phyloP scores from a whole-genome alignment of 2,113 vertebrate genomes.

The Polyodon spathula region DNA sequence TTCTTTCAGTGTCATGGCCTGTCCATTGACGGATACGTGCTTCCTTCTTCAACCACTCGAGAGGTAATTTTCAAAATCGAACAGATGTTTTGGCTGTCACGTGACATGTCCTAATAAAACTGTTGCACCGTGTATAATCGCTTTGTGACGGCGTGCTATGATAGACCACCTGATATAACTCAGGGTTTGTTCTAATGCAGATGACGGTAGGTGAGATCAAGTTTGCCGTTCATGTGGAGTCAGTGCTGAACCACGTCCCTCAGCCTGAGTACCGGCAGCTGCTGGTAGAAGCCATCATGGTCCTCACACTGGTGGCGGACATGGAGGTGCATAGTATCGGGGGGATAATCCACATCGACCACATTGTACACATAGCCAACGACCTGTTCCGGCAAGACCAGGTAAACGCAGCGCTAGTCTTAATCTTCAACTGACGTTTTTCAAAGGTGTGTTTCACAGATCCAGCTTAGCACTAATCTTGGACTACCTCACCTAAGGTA shows the following conservation, averaged over 20 bases:
- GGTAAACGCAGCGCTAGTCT: conserved; percentile 47
- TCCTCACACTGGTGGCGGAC: conserved; percentile 61
- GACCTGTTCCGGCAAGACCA: conserved; percentile 86
- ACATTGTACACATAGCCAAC: conserved; percentile 81
- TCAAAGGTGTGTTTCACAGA: neutral
- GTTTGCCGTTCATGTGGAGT: conserved; percentile 80
- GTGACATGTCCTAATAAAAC: conserved; percentile 28
- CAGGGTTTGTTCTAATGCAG: conserved; percentile 40
- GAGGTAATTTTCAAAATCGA: conserved; percentile 57
- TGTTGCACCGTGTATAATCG: too few species aligned
- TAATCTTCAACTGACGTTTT: neutral
- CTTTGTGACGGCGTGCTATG: too few species aligned
- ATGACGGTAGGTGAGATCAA: conserved; percentile 95
- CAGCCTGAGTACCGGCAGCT: conserved; percentile 71
- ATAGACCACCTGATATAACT: too few species aligned
- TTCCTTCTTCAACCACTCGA: conserved; percentile 90
- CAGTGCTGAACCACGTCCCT: conserved; percentile 65
- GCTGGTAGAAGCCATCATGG: conserved; percentile 67
- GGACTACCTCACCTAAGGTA: too few species aligned
- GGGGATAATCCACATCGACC: conserved; percentile 71
- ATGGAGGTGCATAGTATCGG: conserved; percentile 59
- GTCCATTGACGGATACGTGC: conserved; percentile 89
- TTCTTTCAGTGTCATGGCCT: conserved; percentile 79
- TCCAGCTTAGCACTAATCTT: neutral
- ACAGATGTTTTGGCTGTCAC: neutral